Evolutionary conservation across 2,113 vertebrate genomes (phyloP).

Genomic region (Dromas ardeola): DNA sequence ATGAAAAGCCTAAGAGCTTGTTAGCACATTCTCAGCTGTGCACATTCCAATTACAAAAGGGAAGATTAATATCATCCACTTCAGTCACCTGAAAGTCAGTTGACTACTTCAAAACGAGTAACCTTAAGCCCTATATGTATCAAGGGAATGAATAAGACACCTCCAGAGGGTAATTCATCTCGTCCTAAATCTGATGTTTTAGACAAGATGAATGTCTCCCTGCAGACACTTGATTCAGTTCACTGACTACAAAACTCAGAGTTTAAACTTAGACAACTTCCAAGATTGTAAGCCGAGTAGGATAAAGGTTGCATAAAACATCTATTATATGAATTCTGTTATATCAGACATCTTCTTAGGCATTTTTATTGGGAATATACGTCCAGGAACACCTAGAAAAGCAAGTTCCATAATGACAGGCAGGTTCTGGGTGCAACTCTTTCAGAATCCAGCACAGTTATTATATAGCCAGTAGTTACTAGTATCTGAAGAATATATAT

Average conservation of each 20-base stretch:
- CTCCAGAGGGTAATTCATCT: not conserved
- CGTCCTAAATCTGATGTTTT: not conserved
- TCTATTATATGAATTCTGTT: not conserved
- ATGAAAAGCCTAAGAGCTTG: not conserved
- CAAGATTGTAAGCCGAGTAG: not conserved
- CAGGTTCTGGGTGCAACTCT: not conserved
- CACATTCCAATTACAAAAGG: not conserved
- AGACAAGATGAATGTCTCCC: constrained; percentile 12
- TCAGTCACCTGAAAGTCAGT: not conserved
- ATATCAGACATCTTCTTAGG: not conserved
- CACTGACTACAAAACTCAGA: not conserved
- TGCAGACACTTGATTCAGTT: constrained; percentile 1
- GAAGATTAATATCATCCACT: constrained; percentile 17
- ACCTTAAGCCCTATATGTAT: not conserved
- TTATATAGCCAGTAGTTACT: not conserved
- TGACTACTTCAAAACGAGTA: not conserved
- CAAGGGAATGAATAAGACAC: not conserved
- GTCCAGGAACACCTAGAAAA: not conserved
- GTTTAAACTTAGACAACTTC: not conserved
- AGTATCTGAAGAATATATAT: not conserved
- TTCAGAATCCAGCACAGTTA: not conserved
- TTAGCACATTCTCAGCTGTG: not conserved
- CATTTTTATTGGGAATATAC: not conserved
- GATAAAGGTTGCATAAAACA: not conserved
- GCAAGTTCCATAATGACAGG: not conserved